phyloP scores from a whole-genome alignment of 2,888 invertebrate species.

The Xestobium rufovillosum region DNA sequence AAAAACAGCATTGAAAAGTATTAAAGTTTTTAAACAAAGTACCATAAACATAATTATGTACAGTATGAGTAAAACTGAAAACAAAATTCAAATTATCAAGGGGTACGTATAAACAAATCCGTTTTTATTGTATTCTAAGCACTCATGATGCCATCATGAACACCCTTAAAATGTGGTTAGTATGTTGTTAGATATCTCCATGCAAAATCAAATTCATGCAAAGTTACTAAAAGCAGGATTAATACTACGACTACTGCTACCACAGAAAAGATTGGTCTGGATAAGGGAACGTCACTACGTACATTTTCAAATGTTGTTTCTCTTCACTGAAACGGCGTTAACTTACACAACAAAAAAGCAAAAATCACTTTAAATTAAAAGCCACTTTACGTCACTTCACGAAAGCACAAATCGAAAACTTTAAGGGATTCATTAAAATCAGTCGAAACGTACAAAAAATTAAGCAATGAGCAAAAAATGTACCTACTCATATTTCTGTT shows the following conservation, averaged over 20 bases:
- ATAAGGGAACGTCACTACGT: too few species aligned
- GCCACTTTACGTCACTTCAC: constrained; percentile 38
- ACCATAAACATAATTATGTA: too few species aligned
- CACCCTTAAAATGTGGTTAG: constrained; percentile 19
- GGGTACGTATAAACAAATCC: constrained; percentile 28
- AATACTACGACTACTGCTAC: too few species aligned
- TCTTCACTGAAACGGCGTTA: constrained; percentile 23
- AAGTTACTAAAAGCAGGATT: constrained; percentile 16
- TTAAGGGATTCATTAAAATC: too few species aligned
- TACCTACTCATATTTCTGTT: too few species aligned
- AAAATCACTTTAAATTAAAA: constrained; percentile 38
- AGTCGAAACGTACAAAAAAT: too few species aligned
- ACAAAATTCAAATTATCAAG: constrained; percentile 18
- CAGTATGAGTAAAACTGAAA: constrained; percentile 22
- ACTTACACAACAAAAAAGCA: constrained; percentile 30
- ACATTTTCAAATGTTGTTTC: constrained; percentile 30
- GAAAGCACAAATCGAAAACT: constrained; percentile 34
- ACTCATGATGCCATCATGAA: constrained; percentile 15
- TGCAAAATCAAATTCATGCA: constrained; percentile 18
- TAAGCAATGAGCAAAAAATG: too few species aligned
- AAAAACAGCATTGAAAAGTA: constrained; percentile 21
- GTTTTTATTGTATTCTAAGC: constrained; percentile 35
- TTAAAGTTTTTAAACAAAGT: constrained; percentile 20
- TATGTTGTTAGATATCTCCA: constrained; percentile 19
- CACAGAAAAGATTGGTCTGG: too few species aligned